These are phyloP conservation scores for Ypsolopha sequella DNA, from an alignment of 2,888 invertebrate species.

Conservation along the genomic window DNA sequence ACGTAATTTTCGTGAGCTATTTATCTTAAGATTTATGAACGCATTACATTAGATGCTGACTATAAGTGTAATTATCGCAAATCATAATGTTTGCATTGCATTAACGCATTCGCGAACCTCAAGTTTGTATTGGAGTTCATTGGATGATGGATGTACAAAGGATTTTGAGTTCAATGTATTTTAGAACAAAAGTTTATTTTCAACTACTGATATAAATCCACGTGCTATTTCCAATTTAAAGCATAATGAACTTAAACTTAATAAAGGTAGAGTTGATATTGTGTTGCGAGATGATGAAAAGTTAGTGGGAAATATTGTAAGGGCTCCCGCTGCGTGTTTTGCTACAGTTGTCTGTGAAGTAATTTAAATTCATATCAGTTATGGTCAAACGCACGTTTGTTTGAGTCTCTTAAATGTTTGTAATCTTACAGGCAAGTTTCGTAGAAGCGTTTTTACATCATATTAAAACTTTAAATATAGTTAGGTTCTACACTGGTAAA, in stretches of 20 bases:
- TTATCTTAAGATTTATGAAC: conserved; percentile 5
- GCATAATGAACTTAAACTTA: conserved; percentile 5
- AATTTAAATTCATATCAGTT: conserved; percentile 35
- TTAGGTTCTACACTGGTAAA: no score
- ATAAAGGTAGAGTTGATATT: conserved; percentile 18
- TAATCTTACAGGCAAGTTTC: no score
- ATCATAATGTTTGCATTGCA: conserved; percentile 43
- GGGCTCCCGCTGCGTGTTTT: conserved; percentile 44
- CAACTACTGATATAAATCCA: not conserved
- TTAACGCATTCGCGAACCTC: conserved; percentile 17
- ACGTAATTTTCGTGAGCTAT: not conserved
- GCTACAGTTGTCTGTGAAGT: conserved; percentile 37
- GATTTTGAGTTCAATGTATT: conserved; percentile 2
- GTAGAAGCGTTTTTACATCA: no score
- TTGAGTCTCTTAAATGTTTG: no score
- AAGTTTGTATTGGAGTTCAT: conserved; percentile 15
- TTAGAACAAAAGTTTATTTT: not conserved
- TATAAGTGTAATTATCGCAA: conserved; percentile 46
- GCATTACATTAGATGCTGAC: conserved; percentile 4
- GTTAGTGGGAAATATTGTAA: conserved; percentile 11
- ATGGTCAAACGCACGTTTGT: conserved; percentile 11
- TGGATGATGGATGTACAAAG: conserved; percentile 17
- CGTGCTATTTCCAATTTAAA: not conserved
- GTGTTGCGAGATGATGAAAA: conserved; percentile 7
- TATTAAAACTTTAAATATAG: no score